A percentile compares a stretch with the other conserved stretches of the same genome.
phyloP scores from a whole-genome alignment of 2,113 vertebrate genomes.

The Pao palembangensis region DNA sequence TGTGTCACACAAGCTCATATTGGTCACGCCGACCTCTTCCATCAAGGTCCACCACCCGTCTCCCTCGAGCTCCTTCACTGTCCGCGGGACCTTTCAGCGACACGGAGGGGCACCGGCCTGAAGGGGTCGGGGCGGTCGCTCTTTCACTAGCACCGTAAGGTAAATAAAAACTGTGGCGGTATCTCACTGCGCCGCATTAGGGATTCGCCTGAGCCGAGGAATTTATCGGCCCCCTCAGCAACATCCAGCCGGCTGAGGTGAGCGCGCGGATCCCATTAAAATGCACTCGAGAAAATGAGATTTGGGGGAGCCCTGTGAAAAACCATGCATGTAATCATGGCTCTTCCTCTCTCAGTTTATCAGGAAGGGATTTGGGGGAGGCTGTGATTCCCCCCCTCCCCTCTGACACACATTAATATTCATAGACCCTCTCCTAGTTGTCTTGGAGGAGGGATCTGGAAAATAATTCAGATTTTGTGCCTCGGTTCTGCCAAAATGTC shows the following conservation, averaged over 20 bases:
- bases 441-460: conserved; percentile 14
- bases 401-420: conserved; percentile 75
- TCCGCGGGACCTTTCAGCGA: conserved; percentile 56
- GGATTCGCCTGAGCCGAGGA: conserved; percentile 2
- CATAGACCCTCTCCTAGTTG: conserved; percentile 68
- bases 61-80: conserved; percentile 51
- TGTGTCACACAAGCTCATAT: conserved; percentile 15
- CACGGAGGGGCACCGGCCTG: conserved; percentile 42
- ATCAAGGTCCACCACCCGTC: conserved; percentile 66
- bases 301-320: conserved; percentile 74
- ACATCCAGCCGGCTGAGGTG: conserved; percentile 48
- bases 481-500: background rate
- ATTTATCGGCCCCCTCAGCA: conserved; percentile 18
- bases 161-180: conserved; percentile 16
- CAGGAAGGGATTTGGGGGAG: conserved; percentile 70
- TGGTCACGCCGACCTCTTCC: conserved; percentile 53
- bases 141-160: conserved; percentile 14
- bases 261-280: conserved; percentile 69
- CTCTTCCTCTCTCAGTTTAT: conserved; percentile 74
- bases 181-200: conserved; percentile 5
- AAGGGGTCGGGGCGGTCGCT: conserved; percentile 33
- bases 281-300: conserved; percentile 78
- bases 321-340: conserved; percentile 77
- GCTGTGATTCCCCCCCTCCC: conserved; percentile 52
- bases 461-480: no score